Conservation (phyloP, 2,113 vertebrate genomes). For the Nerophis lumbriciformis region DNA sequence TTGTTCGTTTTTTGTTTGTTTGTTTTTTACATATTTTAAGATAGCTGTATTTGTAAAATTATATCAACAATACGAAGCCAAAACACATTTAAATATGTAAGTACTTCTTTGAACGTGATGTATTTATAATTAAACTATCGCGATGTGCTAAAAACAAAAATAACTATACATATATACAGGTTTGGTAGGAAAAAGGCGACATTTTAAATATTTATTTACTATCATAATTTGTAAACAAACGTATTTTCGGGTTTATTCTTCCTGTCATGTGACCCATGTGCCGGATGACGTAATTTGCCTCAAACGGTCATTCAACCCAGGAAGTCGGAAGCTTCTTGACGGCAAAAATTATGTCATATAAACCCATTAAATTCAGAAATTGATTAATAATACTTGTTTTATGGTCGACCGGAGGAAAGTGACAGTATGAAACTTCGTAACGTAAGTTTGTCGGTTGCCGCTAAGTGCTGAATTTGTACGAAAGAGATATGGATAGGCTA, state of each 20-base stretch:
- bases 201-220: neutral
- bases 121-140: too few relatives aligned
- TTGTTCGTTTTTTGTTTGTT: neutral
- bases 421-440: neutral
- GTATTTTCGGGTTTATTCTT: too few relatives aligned
- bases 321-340: constrained; percentile 33
- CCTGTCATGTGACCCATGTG: constrained; percentile 19
- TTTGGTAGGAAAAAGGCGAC: too few relatives aligned
- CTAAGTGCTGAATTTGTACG: neutral
- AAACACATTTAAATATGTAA: too few relatives aligned
- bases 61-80: too few relatives aligned
- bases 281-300: neutral
- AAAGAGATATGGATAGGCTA: constrained; percentile 16
- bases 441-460: neutral
- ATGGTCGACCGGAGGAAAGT: neutral
- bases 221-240: neutral
- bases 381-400: neutral
- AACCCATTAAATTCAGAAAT: neutral
- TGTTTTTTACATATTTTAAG: too few relatives aligned
- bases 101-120: too few relatives aligned
- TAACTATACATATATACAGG: too few relatives aligned
- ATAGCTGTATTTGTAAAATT: too few relatives aligned
- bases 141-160: too few relatives aligned
- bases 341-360: neutral
- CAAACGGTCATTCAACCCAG: constrained; percentile 26